Conservation (phyloP, 2,113 vertebrate species). For the Sinocyclocheilus grahami region DNA sequence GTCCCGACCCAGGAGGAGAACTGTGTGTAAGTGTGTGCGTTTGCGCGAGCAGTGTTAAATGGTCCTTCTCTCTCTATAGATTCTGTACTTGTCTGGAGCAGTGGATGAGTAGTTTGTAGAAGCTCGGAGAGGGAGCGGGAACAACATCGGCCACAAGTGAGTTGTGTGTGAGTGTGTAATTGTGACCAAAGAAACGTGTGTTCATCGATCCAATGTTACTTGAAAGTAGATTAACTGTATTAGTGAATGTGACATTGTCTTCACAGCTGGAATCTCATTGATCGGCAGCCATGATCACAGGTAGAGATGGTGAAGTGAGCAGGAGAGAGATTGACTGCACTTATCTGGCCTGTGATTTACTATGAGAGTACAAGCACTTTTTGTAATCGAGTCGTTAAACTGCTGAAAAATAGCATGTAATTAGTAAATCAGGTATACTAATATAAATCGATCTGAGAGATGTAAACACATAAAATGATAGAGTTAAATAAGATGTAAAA, state of each 20-base stretch:
- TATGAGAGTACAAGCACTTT: background rate
- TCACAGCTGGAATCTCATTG: conserved; percentile 38
- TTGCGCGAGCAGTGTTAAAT: conserved; percentile 5
- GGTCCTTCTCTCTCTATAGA: conserved; percentile 27
- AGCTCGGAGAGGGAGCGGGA: conserved; percentile 12
- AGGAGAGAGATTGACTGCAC: background rate
- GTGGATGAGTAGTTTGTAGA: conserved; percentile 32
- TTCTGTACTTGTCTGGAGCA: background rate
- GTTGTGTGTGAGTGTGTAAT: conserved; percentile 27
- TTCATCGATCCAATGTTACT: conserved; percentile 11
- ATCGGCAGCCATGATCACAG: conserved; percentile 50
- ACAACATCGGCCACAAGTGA: conserved; percentile 34
- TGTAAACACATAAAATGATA: background rate
- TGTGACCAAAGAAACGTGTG: conserved; percentile 3
- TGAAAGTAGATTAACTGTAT: background rate
- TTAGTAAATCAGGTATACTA: background rate
- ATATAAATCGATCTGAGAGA: background rate
- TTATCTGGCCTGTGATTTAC: background rate
- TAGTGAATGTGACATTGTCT: conserved; percentile 38
- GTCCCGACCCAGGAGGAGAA: conserved; percentile 30
- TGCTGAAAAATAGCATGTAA: background rate
- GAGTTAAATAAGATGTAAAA: background rate
- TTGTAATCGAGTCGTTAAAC: background rate
- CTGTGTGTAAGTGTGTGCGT: conserved; percentile 7
- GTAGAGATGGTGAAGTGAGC: conserved; percentile 32